Percentiles rank a stretch among this genome's conserved stretches.
phyloP scores from a whole-genome alignment of 2,888 invertebrate genomes.

The Coremacera marginata region DNA sequence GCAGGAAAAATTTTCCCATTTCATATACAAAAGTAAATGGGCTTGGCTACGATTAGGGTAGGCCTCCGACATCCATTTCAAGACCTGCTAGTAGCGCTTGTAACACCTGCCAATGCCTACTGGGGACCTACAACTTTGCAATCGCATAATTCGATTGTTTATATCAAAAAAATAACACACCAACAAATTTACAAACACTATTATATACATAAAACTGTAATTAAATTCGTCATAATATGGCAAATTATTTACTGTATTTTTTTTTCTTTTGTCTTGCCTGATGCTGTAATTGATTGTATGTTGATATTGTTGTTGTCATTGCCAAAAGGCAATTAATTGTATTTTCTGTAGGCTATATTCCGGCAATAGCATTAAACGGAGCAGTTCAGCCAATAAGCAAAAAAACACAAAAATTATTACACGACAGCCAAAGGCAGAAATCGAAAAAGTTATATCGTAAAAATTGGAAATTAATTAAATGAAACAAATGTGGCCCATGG shows the following conservation, averaged over 20 bases:
- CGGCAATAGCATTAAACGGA: not conserved
- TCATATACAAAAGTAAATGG: too few relatives aligned
- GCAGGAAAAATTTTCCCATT: too few relatives aligned
- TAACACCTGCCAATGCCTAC: too few relatives aligned
- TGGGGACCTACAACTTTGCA: too few relatives aligned
- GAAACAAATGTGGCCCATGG: slow-evolving; percentile 1
- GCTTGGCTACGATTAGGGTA: too few relatives aligned
- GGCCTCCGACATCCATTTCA: too few relatives aligned
- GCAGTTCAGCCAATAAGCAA: slow-evolving; percentile 23
- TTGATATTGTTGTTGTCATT: slow-evolving; percentile 8
- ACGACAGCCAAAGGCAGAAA: slow-evolving; percentile 20
- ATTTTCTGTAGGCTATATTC: not conserved
- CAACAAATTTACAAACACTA: not conserved
- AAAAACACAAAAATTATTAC: slow-evolving; percentile 41
- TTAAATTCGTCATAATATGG: slow-evolving; percentile 18
- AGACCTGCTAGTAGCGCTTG: too few relatives aligned
- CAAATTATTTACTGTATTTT: not conserved
- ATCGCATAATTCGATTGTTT: not conserved
- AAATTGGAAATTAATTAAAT: slow-evolving; percentile 48
- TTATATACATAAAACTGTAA: not conserved
- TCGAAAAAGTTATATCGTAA: slow-evolving; percentile 46
- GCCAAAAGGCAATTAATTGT: slow-evolving; percentile 29
- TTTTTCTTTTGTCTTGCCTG: slow-evolving; percentile 1
- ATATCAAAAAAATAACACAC: not conserved
- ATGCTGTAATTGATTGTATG: slow-evolving; percentile 2